Evolutionary conservation across 2,888 invertebrate species (phyloP).

Genomic region (Hecatera dysodea): DNA sequence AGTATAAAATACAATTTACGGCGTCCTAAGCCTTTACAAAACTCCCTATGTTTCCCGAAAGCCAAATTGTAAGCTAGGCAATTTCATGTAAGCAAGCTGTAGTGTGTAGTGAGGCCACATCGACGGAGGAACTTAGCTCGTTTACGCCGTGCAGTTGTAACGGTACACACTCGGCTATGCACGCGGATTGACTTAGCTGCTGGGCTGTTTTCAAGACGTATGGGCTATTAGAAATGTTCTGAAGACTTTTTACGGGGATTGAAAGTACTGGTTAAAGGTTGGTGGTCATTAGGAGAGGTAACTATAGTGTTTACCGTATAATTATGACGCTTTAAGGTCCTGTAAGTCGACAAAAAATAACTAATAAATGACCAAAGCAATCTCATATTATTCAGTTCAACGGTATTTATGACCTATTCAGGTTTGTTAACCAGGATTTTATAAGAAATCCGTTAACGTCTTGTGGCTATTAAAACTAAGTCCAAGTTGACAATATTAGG

Average conservation of each 20-base stretch:
- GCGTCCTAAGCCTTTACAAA: too few species aligned
- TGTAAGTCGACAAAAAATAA: too few species aligned
- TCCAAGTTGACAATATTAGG: too few species aligned
- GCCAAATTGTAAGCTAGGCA: slow-evolving; percentile 62
- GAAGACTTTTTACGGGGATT: not conserved
- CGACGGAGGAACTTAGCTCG: slow-evolving; percentile 60
- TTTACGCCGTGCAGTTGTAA: slow-evolving; percentile 53
- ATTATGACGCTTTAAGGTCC: too few species aligned
- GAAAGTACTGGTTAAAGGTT: not conserved
- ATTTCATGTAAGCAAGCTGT: slow-evolving; percentile 63
- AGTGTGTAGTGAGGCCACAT: slow-evolving; percentile 40
- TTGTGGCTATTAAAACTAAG: too few species aligned
- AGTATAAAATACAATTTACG: too few species aligned
- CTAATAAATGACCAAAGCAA: too few species aligned
- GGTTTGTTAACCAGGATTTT: too few species aligned
- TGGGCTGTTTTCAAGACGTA: slow-evolving; percentile 20
- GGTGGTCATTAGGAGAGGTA: not conserved
- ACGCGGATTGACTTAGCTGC: slow-evolving; percentile 37
- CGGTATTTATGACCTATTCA: too few species aligned
- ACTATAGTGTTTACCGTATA: too few species aligned
- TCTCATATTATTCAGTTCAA: too few species aligned
- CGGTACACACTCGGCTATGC: slow-evolving; percentile 45
- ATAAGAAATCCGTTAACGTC: too few species aligned
- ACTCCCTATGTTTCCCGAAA: slow-evolving; percentile 26
- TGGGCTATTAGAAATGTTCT: slow-evolving; percentile 25